Percentiles rank a stretch among this genome's conserved stretches.
phyloP scores from a whole-genome alignment of 2,113 vertebrate genomes.

The Platanista minor region DNA sequence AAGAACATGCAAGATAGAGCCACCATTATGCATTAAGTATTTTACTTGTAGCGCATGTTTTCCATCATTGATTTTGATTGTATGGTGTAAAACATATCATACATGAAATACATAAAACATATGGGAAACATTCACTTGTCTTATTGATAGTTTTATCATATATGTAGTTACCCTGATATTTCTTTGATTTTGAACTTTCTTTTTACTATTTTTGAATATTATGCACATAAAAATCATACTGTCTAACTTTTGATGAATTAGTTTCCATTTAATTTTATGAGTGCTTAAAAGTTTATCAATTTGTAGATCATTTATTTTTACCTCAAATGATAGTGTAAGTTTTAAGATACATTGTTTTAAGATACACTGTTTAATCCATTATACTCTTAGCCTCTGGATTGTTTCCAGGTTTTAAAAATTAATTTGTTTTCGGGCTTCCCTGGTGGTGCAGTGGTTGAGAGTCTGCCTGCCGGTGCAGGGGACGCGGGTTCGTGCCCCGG shows the following conservation, averaged over 20 bases:
- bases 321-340: neutral
- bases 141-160: neutral
- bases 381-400: neutral
- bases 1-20: neutral
- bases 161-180: neutral
- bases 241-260: neutral
- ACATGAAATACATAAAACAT: neutral
- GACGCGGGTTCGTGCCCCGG: too few relatives aligned
- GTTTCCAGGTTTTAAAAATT: neutral
- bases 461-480: too few relatives aligned
- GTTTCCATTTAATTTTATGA: neutral
- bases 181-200: neutral
- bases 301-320: neutral
- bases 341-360: slow-evolving; percentile 17
- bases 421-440: neutral
- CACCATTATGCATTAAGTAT: neutral
- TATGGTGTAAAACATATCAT: neutral
- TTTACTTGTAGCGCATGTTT: neutral
- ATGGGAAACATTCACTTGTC: neutral
- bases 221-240: neutral
- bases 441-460: too few relatives aligned
- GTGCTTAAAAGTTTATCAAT: neutral
- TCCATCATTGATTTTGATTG: neutral
- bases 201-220: neutral
- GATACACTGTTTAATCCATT: neutral